These are phyloP conservation scores for Sitta europaea DNA, from an alignment of 2,113 vertebrate species.

Conservation along the genomic window DNA sequence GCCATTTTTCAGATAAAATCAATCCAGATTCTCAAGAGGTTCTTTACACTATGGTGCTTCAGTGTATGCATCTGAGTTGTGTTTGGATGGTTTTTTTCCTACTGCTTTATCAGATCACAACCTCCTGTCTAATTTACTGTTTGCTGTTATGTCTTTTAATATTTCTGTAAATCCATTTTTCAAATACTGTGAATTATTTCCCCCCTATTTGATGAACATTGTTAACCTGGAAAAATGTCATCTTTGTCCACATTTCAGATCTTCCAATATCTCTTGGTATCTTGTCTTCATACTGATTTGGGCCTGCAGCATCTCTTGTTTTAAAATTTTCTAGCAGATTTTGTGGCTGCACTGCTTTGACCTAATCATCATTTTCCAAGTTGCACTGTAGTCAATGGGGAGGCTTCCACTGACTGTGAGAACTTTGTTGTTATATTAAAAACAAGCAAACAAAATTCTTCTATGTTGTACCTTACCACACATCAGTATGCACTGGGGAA, in stretches of 20 bases:
- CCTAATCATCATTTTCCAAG: neutral
- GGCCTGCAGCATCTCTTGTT: neutral
- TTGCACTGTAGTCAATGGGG: neutral
- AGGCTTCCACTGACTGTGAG: neutral
- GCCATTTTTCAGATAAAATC: neutral
- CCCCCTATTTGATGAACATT: neutral
- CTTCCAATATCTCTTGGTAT: neutral
- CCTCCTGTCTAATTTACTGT: neutral
- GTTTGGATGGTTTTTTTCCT: neutral
- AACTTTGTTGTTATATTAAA: neutral
- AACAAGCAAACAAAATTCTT: neutral
- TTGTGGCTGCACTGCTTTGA: neutral
- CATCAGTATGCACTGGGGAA: neutral
- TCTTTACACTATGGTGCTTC: neutral
- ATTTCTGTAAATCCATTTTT: neutral
- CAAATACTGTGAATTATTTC: neutral
- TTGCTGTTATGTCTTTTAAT: neutral
- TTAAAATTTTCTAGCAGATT: neutral
- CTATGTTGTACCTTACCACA: neutral
- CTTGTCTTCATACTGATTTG: neutral
- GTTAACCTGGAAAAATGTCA: neutral
- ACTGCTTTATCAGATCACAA: neutral
- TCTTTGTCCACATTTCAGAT: neutral
- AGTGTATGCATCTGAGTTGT: neutral
- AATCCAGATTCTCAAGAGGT: neutral